Base-by-base conservation (phyloP, 2,888 invertebrate genomes). In the Uloborus plumipes region DNA sequence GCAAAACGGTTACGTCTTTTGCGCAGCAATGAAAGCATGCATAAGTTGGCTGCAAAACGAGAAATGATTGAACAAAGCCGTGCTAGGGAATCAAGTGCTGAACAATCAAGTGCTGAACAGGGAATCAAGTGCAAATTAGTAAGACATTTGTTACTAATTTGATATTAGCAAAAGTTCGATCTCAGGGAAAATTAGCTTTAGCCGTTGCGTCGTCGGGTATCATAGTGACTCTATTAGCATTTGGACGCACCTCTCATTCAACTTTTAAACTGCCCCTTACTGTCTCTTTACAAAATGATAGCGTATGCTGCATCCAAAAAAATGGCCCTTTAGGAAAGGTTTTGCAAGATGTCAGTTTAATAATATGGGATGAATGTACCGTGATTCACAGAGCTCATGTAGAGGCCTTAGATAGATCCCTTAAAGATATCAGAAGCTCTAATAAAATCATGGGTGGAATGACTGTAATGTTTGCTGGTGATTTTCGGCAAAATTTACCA, bases 401-500 rank as follows among this genome's bases (percentile, higher is more conserved):
- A 7, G 53, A 53, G 15, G 53, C 53, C n/a, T 15, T 53, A 7
- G n/a, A 53, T 6, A 3, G 7, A 7, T 0, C 53, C 7, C 14
- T 7, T 6, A 7, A 53, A 53, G 53, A 53, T 14, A n/a, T 53
- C 9, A 53, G 53, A 14, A 15, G 1, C 9, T 14, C 9, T 0
- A 18, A 53, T 7, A 16, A 53, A 7, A 0, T 53, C 9, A 18
- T 53, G 16, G 18, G 53, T 11, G 18, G 4, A 11, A 0, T 18
- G 0, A 16, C 4, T 3, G 6, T 53, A n/a, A 6, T 9, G 6
- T 14, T 87, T 20, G 82, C 84, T 39, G 86, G 86, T 14, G 85
- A 87, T 67, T 86, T 86, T 67, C 55, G 86, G 47, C 86, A 87
- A 70, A 85, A 76, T 14, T 66, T 87, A 20, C 86, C 85, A 20